Percentiles rank a stretch among this genome's conserved stretches.
Evolutionary conservation across 2,888 invertebrate species (phyloP).

Genomic region (Ochropleura leucogaster): DNA sequence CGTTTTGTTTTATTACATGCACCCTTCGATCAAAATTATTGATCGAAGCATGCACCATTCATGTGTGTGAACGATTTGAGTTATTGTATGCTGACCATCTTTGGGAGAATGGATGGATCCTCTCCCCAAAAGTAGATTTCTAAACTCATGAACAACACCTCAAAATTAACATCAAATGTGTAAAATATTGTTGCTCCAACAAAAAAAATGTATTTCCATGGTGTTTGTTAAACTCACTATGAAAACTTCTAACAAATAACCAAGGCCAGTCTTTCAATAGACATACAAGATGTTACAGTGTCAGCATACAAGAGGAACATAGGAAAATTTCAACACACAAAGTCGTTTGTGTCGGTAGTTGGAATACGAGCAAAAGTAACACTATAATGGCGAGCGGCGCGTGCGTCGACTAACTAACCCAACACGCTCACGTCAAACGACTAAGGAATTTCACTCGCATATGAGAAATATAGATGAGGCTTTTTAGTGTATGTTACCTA

Average conservation of each 20-base stretch:
- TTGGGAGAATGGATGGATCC: neutral
- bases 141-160: neutral
- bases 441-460: conserved; percentile 80
- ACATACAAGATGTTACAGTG: conserved; percentile 52
- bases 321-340: conserved; percentile 54
- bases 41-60: too few relatives aligned
- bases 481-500: conserved; percentile 79
- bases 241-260: conserved; percentile 63
- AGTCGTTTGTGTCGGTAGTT: conserved; percentile 50
- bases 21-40: too few relatives aligned
- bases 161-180: conserved; percentile 14
- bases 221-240: conserved; percentile 63
- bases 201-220: conserved; percentile 36
- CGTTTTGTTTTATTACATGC: neutral
- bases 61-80: too few relatives aligned
- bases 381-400: conserved; percentile 61
- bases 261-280: conserved; percentile 59
- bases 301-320: conserved; percentile 38
- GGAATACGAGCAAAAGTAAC: conserved; percentile 62
- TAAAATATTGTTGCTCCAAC: conserved; percentile 31
- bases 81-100: too few relatives aligned
- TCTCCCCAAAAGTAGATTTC: neutral
- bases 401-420: conserved; percentile 72
- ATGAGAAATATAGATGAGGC: conserved; percentile 79
- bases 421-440: conserved; percentile 75